Evolutionary conservation across 2,113 vertebrate species (phyloP).

Genomic region (Cervus canadensis): DNA sequence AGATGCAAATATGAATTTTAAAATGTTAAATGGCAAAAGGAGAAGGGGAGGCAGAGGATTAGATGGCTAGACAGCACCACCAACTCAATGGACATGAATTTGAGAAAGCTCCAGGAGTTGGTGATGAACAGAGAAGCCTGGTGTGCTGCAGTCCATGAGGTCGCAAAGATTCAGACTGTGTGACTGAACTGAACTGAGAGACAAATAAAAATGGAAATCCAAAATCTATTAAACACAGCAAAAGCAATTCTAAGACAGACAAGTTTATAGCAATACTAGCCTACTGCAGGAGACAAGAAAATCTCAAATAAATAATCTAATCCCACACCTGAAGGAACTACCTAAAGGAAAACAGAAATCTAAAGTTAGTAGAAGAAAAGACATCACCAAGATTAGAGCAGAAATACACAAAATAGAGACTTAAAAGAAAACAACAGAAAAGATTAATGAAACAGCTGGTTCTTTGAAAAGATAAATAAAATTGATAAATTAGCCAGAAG

Average conservation of each 20-base stretch:
- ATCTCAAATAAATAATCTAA: not conserved
- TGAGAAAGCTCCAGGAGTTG: not conserved
- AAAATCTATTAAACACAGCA: not conserved
- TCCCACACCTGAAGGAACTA: not conserved
- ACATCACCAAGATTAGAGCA: not conserved
- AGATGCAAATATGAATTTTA: not conserved
- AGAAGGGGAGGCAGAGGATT: not conserved
- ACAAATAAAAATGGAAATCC: not conserved
- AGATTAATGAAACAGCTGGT: not conserved
- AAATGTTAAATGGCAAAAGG: not conserved
- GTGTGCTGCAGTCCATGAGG: not conserved
- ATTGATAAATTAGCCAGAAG: not conserved
- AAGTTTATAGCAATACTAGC: not conserved
- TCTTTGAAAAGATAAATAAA: not conserved
- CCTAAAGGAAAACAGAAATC: not conserved
- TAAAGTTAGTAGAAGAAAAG: not conserved
- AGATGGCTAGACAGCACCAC: not conserved
- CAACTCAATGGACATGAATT: not conserved
- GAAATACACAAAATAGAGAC: not conserved
- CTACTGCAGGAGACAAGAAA: not conserved
- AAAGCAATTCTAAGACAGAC: not conserved
- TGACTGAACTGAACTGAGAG: not conserved
- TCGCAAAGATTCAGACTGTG: not conserved
- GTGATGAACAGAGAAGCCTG: not conserved
- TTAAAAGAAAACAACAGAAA: not conserved